Evolutionary conservation across 2,888 invertebrate genomes (phyloP).

Genomic region (Amphiduros pacificus): DNA sequence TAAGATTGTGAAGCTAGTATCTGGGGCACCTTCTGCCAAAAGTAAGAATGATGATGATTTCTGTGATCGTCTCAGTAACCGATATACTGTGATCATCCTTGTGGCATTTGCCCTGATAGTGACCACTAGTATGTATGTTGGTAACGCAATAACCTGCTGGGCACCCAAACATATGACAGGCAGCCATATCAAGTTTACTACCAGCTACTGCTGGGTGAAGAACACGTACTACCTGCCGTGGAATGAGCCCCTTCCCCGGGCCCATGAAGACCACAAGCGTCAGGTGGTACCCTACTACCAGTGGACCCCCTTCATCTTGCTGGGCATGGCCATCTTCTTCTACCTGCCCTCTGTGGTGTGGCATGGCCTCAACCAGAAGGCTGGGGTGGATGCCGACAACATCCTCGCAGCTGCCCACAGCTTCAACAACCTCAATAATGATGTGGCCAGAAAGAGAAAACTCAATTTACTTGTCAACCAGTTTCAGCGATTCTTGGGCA

Average conservation of each 20-base stretch:
- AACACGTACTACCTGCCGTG: constrained; percentile 37
- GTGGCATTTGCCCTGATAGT: constrained; percentile 15
- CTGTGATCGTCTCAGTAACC: constrained; percentile 10
- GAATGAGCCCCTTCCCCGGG: constrained; percentile 26
- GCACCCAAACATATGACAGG: constrained; percentile 33
- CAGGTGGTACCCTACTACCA: constrained; percentile 41
- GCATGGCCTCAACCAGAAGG: constrained; percentile 30
- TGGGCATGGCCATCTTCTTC: constrained; percentile 53
- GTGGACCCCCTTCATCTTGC: constrained; percentile 51
- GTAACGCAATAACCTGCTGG: constrained; percentile 35
- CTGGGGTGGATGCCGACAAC: constrained; percentile 25
- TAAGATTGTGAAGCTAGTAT: background rate
- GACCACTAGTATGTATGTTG: constrained; percentile 21
- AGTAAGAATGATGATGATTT: constrained; percentile 12
- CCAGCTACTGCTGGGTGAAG: constrained; percentile 37
- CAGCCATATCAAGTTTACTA: constrained; percentile 29
- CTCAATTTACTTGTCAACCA: constrained; percentile 10
- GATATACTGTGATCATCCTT: constrained; percentile 16
- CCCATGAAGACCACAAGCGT: constrained; percentile 28
- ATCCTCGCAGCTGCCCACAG: constrained; percentile 15
- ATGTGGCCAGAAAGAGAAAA: background rate
- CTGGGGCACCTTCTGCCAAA: background rate
- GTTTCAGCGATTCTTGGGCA: constrained; percentile 13
- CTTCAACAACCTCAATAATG: background rate
- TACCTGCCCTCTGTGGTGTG: constrained; percentile 54